Conservation (phyloP, 2,113 vertebrate genomes). For the Caranx ignobilis region DNA sequence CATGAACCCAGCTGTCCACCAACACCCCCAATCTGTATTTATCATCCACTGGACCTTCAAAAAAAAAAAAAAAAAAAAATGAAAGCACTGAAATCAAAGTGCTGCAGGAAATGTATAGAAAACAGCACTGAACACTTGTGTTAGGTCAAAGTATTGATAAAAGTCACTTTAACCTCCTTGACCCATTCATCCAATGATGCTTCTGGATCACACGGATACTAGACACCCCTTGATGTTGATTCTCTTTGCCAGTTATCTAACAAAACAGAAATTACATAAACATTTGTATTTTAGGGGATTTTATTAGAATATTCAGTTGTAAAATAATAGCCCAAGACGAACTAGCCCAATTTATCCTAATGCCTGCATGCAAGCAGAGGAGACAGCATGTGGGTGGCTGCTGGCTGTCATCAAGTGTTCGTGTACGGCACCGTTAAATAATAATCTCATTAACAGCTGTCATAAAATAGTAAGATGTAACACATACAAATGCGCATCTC, state of each 20-base stretch:
- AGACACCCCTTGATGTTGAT: neutral
- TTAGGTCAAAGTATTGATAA: neutral
- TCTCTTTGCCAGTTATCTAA: conserved; percentile 35
- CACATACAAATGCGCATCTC: conserved; percentile 47
- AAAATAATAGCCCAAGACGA: conserved; percentile 38
- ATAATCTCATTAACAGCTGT: conserved; percentile 72
- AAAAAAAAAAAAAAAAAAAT: neutral
- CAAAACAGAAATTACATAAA: conserved; percentile 44
- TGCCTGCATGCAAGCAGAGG: conserved; percentile 32
- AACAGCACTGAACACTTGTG: neutral
- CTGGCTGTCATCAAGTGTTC: conserved; percentile 62
- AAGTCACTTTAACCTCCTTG: neutral
- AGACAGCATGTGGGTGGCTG: conserved; percentile 64
- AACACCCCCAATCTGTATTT: conserved; percentile 16
- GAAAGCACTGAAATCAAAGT: neutral
- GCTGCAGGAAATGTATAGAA: neutral
- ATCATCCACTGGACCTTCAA: conserved; percentile 18
- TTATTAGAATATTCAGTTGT: conserved; percentile 36
- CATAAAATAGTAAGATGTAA: conserved; percentile 61
- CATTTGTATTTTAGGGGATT: conserved; percentile 34
- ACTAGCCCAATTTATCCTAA: conserved; percentile 31
- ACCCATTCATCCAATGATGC: neutral
- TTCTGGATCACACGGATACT: neutral
- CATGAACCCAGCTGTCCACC: neutral
- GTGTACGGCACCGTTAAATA: conserved; percentile 59